Evolutionary conservation across 2,797 vertebrate genomes (phyloP).

Genomic region (Dendrocincla fuliginosa): DNA sequence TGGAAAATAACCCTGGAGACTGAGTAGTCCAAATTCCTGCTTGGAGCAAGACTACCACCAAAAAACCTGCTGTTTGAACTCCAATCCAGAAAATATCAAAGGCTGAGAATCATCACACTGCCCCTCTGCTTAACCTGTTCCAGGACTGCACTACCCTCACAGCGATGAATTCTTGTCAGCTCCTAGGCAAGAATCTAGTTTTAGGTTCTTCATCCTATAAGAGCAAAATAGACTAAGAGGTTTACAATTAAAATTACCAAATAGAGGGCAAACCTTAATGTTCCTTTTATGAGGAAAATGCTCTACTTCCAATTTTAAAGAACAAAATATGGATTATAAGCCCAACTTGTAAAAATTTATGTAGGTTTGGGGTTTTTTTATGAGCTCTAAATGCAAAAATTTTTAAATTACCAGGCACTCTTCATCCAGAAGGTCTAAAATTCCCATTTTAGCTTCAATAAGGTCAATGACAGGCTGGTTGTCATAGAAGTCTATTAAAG

Average conservation of each 20-base stretch:
- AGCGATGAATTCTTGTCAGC: neutral
- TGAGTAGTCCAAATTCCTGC: neutral
- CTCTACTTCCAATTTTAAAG: neutral
- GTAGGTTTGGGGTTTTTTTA: neutral
- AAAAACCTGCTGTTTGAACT: neutral
- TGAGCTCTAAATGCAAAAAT: neutral
- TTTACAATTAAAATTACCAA: neutral
- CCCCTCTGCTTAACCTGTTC: neutral
- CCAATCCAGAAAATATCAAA: fast-evolving
- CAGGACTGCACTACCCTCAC: neutral
- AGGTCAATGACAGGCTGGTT: slow-evolving; percentile 96
- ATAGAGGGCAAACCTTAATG: neutral
- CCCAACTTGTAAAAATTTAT: neutral
- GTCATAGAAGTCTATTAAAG: slow-evolving; percentile 97
- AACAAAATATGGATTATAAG: neutral
- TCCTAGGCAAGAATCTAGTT: neutral
- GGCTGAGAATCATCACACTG: neutral
- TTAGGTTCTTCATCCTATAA: neutral
- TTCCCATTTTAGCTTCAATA: slow-evolving; percentile 97
- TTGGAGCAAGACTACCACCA: neutral
- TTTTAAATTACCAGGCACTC: slow-evolving; percentile 89
- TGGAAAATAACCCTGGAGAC: neutral
- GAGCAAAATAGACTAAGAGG: neutral
- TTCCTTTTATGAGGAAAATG: neutral
- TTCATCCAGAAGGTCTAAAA: slow-evolving; percentile 95